Base-by-base conservation (phyloP, 2,113 vertebrate species). In the Tychaedon coryphoeus region DNA sequence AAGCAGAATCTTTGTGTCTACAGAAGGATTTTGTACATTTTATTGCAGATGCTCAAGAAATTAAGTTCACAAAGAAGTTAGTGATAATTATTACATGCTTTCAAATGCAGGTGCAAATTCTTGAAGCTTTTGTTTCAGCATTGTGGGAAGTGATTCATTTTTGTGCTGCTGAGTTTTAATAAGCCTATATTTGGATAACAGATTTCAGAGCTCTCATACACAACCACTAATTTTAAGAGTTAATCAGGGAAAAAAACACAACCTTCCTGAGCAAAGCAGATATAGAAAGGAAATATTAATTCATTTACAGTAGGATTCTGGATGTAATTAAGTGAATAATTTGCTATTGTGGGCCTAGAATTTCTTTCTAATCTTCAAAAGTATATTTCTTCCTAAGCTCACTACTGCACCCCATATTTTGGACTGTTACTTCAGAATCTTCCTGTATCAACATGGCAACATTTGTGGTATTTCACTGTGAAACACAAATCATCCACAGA, bases 91-190 rank as follows among this genome's bases (percentile, higher is more conserved):
- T 80, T 58, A 67, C 6, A 58, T 19, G 22, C 29, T 87, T 91
- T 65, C 51, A 86, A 91, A 62, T 26, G 67, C 60, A 91, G 69
- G 86, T 88, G 65, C 48, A 91, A 77, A 88, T 54, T 56, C 31
- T 92, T 71, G 86, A 90, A 81, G 57, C 25, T 81, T 89, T 91
- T 89, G 53, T 84, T 95, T 72, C 36, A 75, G 26, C 48, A 84
- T 14, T 38, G 43, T 53, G 25, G 25, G 45, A 92, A 92, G 69
- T 24, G 34, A 67, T 74, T 89, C 1, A 58, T 73, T 92, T 91
- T 84, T 43, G 19, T 53, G 4, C 34, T 47, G n/a, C 25, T 81
- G 42, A n/a, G 13, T 23, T 92, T 89, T 78, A 93, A 84, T 92
- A 56, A 89, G 60, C 15, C 23, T 48, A 12, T 48, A 84, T 45